These are phyloP conservation scores for Nasonia vitripennis DNA, from an alignment of 1,140 invertebrate species.

Conservation along the genomic window DNA sequence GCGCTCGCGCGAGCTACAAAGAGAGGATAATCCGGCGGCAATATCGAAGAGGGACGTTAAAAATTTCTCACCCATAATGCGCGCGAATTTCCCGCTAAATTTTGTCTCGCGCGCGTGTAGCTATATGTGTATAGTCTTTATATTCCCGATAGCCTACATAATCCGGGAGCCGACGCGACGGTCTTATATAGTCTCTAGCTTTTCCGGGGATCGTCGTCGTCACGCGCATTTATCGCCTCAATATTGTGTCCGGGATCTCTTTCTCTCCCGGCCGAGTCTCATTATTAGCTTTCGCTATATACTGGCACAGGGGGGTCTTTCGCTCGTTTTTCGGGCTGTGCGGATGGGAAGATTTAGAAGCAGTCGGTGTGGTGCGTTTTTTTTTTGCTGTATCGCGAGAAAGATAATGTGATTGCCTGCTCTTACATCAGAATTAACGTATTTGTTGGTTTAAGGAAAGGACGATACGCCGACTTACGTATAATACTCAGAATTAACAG, in stretches of 20 bases:
- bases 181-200: neutral
- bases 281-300: neutral
- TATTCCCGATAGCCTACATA: neutral
- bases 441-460: too few species aligned
- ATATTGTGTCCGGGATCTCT: slow-evolving; percentile 2
- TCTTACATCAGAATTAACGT: too few species aligned
- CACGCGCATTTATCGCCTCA: neutral
- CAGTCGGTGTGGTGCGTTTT: neutral
- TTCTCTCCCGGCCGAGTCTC: neutral
- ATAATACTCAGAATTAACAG: too few species aligned
- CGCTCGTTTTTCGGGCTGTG: neutral
- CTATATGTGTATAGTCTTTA: neutral
- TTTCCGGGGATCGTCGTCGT: neutral
- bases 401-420: too few species aligned
- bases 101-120: neutral
- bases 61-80: slow-evolving; percentile 1
- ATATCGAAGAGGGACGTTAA: neutral
- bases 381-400: neutral
- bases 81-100: neutral
- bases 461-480: too few species aligned
- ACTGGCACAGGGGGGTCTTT: neutral
- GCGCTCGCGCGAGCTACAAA: neutral
- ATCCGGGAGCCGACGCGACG: neutral
- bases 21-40: neutral
- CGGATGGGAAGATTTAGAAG: neutral